Percentiles rank a stretch among this genome's conserved stretches.
Evolutionary conservation across 2,113 vertebrate species (phyloP).

Genomic region (Mus musculus): GRCm39 chr7:90986501-90987000

Average conservation of each 20-base stretch:
- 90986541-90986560: conserved; percentile 69
- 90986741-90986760: conserved; percentile 32
- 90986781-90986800: conserved; percentile 66
- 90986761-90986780: conserved; percentile 62
- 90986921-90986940: neutral
- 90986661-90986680: conserved; percentile 77
- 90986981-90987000: conserved; percentile 29
- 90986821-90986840: conserved; percentile 64
- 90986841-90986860: conserved; percentile 40
- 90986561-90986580: conserved; percentile 72
- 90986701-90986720: conserved; percentile 70
- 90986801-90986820: conserved; percentile 66
- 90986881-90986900: conserved; percentile 41
- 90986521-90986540: conserved; percentile 66
- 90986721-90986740: conserved; percentile 72
- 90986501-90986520: conserved; percentile 72
- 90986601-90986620: conserved; percentile 75
- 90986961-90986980: neutral
- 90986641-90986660: conserved; percentile 75
- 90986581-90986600: conserved; percentile 77
- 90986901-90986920: conserved; percentile 38
- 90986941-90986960: neutral
- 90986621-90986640: conserved; percentile 79
- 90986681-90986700: conserved; percentile 69
- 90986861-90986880: conserved; percentile 44